These are phyloP conservation scores for Falcunculus frontatus DNA, from an alignment of 2,113 vertebrate genomes.

Conservation along the genomic window DNA sequence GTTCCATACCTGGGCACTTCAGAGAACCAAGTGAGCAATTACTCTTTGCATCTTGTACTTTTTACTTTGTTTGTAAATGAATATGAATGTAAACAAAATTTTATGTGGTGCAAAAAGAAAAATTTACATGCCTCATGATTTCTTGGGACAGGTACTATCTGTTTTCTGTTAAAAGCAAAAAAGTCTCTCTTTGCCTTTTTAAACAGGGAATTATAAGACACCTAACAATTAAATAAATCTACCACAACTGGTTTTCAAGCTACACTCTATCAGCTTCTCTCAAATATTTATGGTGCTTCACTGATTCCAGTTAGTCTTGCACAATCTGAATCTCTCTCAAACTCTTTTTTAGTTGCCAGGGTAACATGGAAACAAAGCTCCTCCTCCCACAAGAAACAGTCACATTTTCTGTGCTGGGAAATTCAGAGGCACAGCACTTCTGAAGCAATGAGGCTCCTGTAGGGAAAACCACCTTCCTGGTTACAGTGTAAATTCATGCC, in stretches of 20 bases:
- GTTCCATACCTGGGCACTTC: not conserved
- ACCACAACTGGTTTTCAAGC: not conserved
- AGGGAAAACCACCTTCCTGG: slow-evolving; percentile 1
- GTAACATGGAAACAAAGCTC: not conserved
- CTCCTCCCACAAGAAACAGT: not conserved
- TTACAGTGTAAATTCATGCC: not conserved
- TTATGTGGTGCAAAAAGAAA: not conserved
- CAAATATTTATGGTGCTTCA: not conserved
- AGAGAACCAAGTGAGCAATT: not conserved
- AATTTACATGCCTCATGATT: fast-evolving
- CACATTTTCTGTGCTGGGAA: slow-evolving; percentile 6
- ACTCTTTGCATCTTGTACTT: not conserved
- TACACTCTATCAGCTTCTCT: not conserved
- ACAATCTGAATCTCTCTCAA: not conserved
- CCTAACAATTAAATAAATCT: not conserved
- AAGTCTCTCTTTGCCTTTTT: not conserved
- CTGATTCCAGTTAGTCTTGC: not conserved
- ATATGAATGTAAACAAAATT: not conserved
- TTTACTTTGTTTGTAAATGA: not conserved
- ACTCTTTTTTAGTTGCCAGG: not conserved
- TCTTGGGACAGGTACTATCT: not conserved
- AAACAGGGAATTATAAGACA: not conserved
- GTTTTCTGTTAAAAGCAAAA: not conserved
- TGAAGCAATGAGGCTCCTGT: slow-evolving; percentile 4
- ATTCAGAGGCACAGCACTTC: not conserved